Evolutionary conservation across 2,113 vertebrate species (phyloP).

Genomic region (Peromyscus californicus): DNA sequence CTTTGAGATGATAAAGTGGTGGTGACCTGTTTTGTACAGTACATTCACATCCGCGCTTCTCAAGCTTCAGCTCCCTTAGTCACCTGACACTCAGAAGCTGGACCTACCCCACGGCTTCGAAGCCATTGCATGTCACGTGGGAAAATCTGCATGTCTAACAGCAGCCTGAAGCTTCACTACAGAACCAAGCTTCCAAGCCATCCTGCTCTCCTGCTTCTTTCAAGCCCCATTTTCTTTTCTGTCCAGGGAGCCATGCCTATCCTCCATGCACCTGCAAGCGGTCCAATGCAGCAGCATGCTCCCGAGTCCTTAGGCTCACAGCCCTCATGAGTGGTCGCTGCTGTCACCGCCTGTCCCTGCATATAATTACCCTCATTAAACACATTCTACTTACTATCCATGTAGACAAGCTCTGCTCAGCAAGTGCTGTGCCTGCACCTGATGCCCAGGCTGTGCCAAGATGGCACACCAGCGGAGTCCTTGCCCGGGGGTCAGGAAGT

Average conservation of each 20-base stretch:
- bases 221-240: not conserved
- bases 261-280: not conserved
- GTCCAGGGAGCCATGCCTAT: not conserved
- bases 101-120: not conserved
- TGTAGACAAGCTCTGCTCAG: constrained; percentile 39
- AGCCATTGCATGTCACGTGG: not conserved
- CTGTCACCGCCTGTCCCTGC: not conserved
- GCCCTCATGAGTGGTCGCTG: not conserved
- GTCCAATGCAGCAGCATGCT: not conserved
- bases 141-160: not conserved
- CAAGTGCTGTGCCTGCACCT: constrained; percentile 7
- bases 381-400: not conserved
- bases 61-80: not conserved
- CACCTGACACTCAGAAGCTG: not conserved
- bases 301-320: not conserved
- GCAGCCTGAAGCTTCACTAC: not conserved
- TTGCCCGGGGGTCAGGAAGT: not conserved
- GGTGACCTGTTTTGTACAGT: not conserved
- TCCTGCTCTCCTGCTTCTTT: not conserved
- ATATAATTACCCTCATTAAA: constrained; percentile 24
- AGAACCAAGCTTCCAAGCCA: not conserved
- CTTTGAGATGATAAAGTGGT: not conserved
- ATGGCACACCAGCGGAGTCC: rapidly evolving
- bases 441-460: not conserved
- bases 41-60: not conserved